Evolutionary conservation across 2,113 vertebrate genomes (phyloP).

Genomic region (Pontoporia blainvillei): DNA sequence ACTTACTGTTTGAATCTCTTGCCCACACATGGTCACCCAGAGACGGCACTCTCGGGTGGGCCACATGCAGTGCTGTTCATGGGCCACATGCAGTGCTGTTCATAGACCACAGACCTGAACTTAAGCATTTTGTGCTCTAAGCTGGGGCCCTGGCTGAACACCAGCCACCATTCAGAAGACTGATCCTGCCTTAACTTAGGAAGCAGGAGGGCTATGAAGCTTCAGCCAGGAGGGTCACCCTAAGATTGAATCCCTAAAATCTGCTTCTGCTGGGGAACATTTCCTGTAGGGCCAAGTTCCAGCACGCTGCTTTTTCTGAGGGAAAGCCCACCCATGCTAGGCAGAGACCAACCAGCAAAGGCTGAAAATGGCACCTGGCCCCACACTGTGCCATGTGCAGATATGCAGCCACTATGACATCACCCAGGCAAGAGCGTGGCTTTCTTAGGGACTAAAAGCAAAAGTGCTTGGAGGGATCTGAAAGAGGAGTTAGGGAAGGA

Average conservation of each 20-base stretch:
- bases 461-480: not conserved
- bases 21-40: not conserved
- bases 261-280: not conserved
- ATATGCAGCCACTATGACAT: constrained; percentile 22
- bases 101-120: not conserved
- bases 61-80: not conserved
- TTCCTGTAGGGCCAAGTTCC: not conserved
- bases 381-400: not conserved
- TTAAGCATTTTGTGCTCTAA: not conserved
- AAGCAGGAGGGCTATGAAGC: not conserved
- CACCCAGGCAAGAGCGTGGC: not conserved
- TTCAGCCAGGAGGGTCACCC: not conserved
- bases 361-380: not conserved
- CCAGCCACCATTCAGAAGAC: not conserved
- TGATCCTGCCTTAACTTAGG: not conserved
- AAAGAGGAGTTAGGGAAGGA: not conserved
- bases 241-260: not conserved
- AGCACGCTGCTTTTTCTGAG: not conserved
- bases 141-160: not conserved
- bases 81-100: not conserved
- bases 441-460: not conserved
- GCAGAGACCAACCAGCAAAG: not conserved
- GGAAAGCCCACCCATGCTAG: not conserved
- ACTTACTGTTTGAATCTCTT: not conserved
- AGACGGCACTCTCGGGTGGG: not conserved